phyloP scores from a whole-genome alignment of 2,797 vertebrate species.

The Hirundo rustica region DNA sequence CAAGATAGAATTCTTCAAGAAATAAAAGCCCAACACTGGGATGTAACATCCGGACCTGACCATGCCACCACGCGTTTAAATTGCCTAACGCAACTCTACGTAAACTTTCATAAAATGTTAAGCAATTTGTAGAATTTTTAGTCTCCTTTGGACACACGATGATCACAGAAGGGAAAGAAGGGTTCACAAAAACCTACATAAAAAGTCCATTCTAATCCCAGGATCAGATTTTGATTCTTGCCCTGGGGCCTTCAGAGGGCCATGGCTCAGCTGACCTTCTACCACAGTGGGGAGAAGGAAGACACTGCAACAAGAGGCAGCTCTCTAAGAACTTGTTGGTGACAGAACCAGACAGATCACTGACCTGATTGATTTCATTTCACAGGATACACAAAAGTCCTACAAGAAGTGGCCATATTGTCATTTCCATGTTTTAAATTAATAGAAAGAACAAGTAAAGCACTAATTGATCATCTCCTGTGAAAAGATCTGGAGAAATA shows the following conservation, averaged over 20 bases:
- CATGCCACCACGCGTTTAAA: neutral
- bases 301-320: neutral
- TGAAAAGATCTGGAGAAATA: constrained; percentile 27
- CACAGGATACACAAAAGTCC: neutral
- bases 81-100: neutral
- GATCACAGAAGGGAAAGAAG: neutral
- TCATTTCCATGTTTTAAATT: neutral
- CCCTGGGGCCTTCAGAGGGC: neutral
- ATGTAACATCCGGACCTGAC: neutral
- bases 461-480: neutral
- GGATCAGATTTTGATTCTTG: neutral
- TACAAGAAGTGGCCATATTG: neutral
- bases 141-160: neutral
- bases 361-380: neutral
- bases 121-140: neutral
- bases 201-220: neutral
- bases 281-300: neutral
- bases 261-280: neutral
- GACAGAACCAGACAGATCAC: neutral
- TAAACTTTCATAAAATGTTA: neutral
- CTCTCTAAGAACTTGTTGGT: neutral
- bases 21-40: neutral
- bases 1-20: neutral
- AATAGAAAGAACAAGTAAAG: constrained; percentile 1
- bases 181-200: neutral